These are phyloP conservation scores for Drosophila acutilabella DNA, from an alignment of 2,888 invertebrate genomes.

Conservation along the genomic window DNA sequence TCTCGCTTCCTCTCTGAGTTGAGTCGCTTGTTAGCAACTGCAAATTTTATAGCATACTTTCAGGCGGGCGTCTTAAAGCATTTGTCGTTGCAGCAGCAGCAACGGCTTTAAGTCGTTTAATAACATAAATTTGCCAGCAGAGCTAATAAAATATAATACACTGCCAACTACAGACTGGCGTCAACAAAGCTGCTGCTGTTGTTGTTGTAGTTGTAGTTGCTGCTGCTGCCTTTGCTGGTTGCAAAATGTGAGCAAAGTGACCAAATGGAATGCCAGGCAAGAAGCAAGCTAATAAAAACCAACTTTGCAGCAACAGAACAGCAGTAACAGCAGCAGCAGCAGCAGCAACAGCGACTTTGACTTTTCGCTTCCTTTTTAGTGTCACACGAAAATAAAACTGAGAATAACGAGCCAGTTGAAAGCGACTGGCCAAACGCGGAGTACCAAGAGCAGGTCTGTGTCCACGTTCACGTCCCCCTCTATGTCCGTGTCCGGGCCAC, in stretches of 20 bases:
- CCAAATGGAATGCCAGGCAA: conserved; percentile 59
- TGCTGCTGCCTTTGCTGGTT: conserved; percentile 14
- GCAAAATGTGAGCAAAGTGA: conserved; percentile 46
- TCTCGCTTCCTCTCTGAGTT: conserved; percentile 34
- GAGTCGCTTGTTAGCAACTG: conserved; percentile 16
- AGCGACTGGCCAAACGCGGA: conserved; percentile 40
- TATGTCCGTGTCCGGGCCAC: conserved; percentile 33
- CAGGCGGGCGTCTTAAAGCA: conserved; percentile 39
- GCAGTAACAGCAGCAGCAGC: conserved; percentile 17
- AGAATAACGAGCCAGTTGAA: conserved; percentile 66
- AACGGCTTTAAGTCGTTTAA: conserved; percentile 53
- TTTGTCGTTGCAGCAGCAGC: conserved; percentile 46
- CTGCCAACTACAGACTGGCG: conserved; percentile 51
- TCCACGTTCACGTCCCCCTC: not conserved
- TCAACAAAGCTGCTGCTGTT: conserved; percentile 31
- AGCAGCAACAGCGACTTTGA: conserved; percentile 53
- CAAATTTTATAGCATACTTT: conserved; percentile 53
- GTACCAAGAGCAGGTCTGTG: conserved; percentile 3
- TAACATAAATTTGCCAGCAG: conserved; percentile 61
- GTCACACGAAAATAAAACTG: conserved; percentile 75
- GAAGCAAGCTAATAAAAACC: conserved; percentile 68
- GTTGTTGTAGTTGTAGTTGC: conserved; percentile 5
- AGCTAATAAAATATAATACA: conserved; percentile 76
- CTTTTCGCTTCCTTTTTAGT: conserved; percentile 71
- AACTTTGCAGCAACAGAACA: conserved; percentile 44